Base-by-base conservation (phyloP, 2,797 vertebrate genomes). In the Furcifer pardalis region DNA sequence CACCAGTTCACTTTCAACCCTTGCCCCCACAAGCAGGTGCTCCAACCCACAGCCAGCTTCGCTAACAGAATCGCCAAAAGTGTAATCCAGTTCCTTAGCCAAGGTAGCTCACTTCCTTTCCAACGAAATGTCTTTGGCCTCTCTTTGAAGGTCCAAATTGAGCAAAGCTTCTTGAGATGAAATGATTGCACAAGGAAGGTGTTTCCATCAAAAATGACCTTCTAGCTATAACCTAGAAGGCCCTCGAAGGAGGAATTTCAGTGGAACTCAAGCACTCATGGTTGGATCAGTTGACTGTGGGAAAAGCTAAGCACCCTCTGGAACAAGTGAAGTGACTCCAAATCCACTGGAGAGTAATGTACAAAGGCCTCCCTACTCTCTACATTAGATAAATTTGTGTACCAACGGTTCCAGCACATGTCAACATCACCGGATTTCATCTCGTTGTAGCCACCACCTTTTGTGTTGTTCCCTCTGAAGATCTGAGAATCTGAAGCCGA, bases 391-490 rank as follows among this genome's bases (percentile, higher is more conserved):
- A 23, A 4, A n/a, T n/a, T n/a, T n/a, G n/a, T n/a, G n/a, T n/a
- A n/a, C n/a, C n/a, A n/a, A n/a, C n/a, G n/a, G n/a, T n/a, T n/a
- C 46, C 40, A 37, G 5, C 37, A 27, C 23, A 21, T 9, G 3
- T 25, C 23, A 27, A 15, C 15, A 1, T 35, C 3, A 2, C 23
- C 7, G 4, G 32, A 4, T 13, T 19, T 23, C 35, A 17, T n/a
- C 6, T 27, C 40, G 1, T 8, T 27, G 21, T 21, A 19, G 52
- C 52, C 52, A 0, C 52, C 52, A 56, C 72, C 81, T 78, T 84
- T 73, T 60, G 7, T 7, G 88, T 84, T 84, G 2, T 79, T 89
- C 87, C 75, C 66, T 86, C 9, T 68, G 76, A 76, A 83, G 46
- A 86, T 74, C 0, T 80, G 68, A 81, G 81, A 71, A 62, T 19